phyloP scores from a whole-genome alignment of 2,797 vertebrate genomes.

The Galagoides demidoff region DNA sequence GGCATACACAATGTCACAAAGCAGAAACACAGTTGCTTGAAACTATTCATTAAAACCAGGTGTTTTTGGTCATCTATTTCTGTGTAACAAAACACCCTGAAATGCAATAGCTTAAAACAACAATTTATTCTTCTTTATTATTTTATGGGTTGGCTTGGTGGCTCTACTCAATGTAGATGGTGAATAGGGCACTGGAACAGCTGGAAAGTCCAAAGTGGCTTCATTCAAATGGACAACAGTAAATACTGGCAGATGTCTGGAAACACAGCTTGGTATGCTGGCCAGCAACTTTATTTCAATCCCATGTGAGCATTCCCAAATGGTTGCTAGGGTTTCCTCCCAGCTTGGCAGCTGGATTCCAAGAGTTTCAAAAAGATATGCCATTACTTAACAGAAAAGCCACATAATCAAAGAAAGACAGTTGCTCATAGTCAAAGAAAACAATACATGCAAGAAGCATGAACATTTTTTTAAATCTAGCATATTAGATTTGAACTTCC shows the following conservation, averaged over 20 bases:
- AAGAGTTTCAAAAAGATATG: neutral
- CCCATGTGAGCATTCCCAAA: neutral
- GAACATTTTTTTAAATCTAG: neutral
- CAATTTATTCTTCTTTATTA: neutral
- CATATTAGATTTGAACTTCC: neutral
- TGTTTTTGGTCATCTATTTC: neutral
- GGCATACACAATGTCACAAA: neutral
- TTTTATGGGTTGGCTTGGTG: neutral
- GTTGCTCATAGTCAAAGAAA: neutral
- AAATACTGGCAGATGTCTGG: neutral
- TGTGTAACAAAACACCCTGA: neutral
- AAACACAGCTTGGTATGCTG: conserved; percentile 13
- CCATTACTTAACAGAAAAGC: conserved; percentile 5
- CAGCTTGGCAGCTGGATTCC: conserved; percentile 15
- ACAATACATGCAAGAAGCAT: neutral
- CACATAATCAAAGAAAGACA: neutral
- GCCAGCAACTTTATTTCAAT: neutral
- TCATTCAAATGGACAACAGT: neutral
- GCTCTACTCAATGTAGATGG: neutral
- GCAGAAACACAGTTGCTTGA: neutral
- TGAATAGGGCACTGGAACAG: neutral
- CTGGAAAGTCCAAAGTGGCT: neutral
- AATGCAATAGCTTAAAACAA: neutral
- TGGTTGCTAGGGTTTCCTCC: neutral
- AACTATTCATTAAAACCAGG: neutral